Evolutionary conservation across 2,113 vertebrate genomes (phyloP).

Genomic region (Periophthalmus modestus): DNA sequence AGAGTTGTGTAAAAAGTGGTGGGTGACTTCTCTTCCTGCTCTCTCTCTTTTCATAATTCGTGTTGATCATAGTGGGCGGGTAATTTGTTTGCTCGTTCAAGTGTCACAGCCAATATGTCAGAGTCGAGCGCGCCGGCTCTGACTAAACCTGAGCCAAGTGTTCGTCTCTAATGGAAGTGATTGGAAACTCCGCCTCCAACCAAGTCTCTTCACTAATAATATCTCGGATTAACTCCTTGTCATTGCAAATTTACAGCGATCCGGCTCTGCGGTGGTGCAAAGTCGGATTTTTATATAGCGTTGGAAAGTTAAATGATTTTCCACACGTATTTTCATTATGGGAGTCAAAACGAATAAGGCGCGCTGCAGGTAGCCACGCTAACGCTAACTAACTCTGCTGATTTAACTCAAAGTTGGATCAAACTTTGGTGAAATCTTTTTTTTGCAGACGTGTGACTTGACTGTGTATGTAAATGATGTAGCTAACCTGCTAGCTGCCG

Average conservation of each 20-base stretch:
- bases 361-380: background rate
- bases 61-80: constrained; percentile 9
- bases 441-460: no score
- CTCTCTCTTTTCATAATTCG: constrained; percentile 8
- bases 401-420: background rate
- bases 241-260: background rate
- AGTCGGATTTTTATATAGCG: background rate
- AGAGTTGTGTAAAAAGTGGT: background rate
- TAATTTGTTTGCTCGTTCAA: constrained; percentile 47
- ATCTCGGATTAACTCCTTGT: constrained; percentile 1
- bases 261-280: background rate
- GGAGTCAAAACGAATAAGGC: background rate
- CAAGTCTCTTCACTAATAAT: background rate
- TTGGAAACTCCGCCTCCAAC: background rate
- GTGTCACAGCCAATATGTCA: constrained; percentile 40
- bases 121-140: constrained; percentile 16
- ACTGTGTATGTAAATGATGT: no score
- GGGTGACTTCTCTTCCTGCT: background rate
- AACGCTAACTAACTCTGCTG: background rate
- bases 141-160: constrained; percentile 20
- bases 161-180: constrained; percentile 1
- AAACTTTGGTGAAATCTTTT: background rate
- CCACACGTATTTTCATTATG: background rate
- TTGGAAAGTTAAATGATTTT: background rate
- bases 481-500: no score